phyloP scores from a whole-genome alignment of 2,888 invertebrate genomes.

The Protodeltote pygarga region DNA sequence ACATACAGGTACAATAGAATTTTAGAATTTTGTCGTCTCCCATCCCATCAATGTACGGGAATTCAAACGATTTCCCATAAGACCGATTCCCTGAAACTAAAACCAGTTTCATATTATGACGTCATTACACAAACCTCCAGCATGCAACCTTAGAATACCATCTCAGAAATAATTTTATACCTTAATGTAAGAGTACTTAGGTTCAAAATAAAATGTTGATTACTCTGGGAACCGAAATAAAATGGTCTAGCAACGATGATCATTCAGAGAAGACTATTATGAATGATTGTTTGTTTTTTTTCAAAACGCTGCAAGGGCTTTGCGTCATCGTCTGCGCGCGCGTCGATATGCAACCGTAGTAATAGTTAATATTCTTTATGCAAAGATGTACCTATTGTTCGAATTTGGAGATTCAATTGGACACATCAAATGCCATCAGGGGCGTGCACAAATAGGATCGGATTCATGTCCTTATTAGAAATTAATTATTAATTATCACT shows the following conservation, averaged over 20 bases:
- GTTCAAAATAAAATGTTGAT: conserved; percentile 30
- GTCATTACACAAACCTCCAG: conserved; percentile 53
- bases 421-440: too few species aligned
- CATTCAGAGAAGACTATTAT: conserved; percentile 61
- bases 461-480: too few species aligned
- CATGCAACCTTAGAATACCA: too few species aligned
- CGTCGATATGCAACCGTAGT: conserved; percentile 38
- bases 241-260: conserved; percentile 54
- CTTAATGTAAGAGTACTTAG: conserved; percentile 5
- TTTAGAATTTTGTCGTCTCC: too few species aligned
- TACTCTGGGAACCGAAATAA: conserved; percentile 9
- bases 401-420: conserved; percentile 1
- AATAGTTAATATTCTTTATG: too few species aligned
- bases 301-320: conserved; percentile 59
- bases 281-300: conserved; percentile 51
- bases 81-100: conserved; percentile 39
- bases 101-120: conserved; percentile 49
- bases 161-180: too few species aligned
- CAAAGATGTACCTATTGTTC: conserved; percentile 4
- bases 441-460: too few species aligned
- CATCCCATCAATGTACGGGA: neutral
- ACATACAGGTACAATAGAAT: too few species aligned
- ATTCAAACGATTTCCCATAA: conserved; percentile 5
- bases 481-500: too few species aligned
- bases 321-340: conserved; percentile 82